A percentile compares a stretch with the other conserved stretches of the same genome.
Conservation (phyloP, 37 sponge, comb jelly and placozoan species). For the Crambe crambe region DNA sequence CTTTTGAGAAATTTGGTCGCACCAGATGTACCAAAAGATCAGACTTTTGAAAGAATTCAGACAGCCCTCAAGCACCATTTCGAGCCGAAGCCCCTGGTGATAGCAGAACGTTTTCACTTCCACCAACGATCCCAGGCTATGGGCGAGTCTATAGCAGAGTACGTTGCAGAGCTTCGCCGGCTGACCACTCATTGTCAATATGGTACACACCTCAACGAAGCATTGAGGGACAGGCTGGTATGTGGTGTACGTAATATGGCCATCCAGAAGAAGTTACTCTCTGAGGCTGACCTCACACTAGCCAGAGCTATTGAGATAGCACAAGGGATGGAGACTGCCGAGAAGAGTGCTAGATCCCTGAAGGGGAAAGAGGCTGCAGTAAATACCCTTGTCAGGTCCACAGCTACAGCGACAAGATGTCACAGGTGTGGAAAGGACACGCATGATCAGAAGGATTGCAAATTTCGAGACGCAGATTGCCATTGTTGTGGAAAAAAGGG, state of each 20-base stretch:
- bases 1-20: not conserved
- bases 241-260: not conserved
- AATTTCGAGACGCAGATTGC: not conserved
- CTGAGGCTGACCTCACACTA: not conserved
- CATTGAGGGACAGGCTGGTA: not conserved
- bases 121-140: not conserved
- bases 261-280: not conserved
- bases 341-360: too few species aligned
- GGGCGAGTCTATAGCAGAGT: not conserved
- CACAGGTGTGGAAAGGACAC: not conserved
- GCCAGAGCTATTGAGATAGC: not conserved
- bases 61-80: not conserved
- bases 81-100: not conserved
- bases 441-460: not conserved
- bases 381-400: not conserved
- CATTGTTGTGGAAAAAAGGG: not conserved
- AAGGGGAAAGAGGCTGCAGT: not conserved
- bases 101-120: not conserved
- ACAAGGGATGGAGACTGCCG: too few species aligned
- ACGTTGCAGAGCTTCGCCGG: not conserved
- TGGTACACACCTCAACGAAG: not conserved
- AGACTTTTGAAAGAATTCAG: not conserved
- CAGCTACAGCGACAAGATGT: too few species aligned
- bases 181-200: not conserved
- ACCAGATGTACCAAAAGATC: not conserved